Base-by-base conservation (phyloP, 1,140 invertebrate genomes). In the Calliphora vicina region DNA sequence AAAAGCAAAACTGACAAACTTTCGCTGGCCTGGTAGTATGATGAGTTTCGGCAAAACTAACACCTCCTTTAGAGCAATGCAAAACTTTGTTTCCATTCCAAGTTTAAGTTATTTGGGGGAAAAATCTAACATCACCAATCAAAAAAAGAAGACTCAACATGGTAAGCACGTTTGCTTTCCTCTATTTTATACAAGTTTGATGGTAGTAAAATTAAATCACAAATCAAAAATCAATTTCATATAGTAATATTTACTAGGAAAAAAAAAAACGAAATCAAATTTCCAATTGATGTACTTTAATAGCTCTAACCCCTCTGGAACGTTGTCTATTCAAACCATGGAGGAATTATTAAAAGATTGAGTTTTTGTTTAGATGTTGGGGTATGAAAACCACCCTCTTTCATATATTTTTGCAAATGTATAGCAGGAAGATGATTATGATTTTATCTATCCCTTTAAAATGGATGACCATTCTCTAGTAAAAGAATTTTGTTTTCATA, bases 141-240 rank as follows among this genome's bases (percentile, higher is more conserved):
- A 35, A 35, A 35, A 35, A 35, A 35, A 35, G 10, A 35, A 35
- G n/a, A n/a, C n/a, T n/a, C 35, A 8, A 35, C 10, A 35, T 8
- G 35, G 6, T 8, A 35, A 35, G 35, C 35, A 35, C 35, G 35
- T 35, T 10, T 35, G 1, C 8, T 35, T 35, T 35, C 35, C 4
- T 10, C 35, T 2, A 5, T 35, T 35, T 35, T 35, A 8, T 35
- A 35, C 35, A 35, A 35, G 35, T 35, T 35, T 35, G 20, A 67
- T 67, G 20, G 20, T n/a, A 67, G 35, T 78, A 43, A 78, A 78
- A 78, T 78, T 78, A 78, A 78, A 78, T 78, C 74, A 78, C 74
- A 78, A 78, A 78, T 78, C 74, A 78, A 78, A 78, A 78, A 78
- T 78, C 74, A 78, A 78, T 78, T 78, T 78, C 74, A 23, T 23